Evolutionary conservation across 2,113 vertebrate species (phyloP).

Genomic region (Pseudopipra pipra): DNA sequence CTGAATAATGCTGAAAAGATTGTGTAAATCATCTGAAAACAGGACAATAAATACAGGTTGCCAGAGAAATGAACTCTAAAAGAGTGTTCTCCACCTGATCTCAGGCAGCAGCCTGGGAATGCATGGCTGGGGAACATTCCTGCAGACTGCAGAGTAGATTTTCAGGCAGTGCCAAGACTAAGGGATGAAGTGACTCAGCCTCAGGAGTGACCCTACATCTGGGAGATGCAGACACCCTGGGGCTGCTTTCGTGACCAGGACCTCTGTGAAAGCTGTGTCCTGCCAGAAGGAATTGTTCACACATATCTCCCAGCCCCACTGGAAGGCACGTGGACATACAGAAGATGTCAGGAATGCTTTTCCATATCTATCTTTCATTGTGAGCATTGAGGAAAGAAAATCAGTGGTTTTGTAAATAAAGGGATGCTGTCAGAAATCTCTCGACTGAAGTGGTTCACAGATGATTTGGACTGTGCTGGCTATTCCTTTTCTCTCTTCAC

Average conservation of each 20-base stretch:
- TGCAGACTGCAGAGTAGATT: background rate
- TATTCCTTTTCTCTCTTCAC: background rate
- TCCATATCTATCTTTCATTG: background rate
- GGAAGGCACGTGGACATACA: background rate
- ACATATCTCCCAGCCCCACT: background rate
- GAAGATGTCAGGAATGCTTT: background rate
- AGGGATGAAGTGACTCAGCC: background rate
- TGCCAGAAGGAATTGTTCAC: background rate
- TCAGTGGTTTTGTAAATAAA: background rate
- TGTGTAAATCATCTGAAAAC: background rate
- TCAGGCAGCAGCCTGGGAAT: background rate
- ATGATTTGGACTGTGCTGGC: background rate
- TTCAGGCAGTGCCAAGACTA: background rate
- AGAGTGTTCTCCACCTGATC: background rate
- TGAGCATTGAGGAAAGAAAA: background rate
- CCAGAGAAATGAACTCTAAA: background rate
- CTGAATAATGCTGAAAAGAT: background rate
- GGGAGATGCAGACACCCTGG: accelerated
- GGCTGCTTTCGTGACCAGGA: background rate
- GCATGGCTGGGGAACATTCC: background rate
- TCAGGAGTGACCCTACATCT: background rate
- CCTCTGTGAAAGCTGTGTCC: background rate
- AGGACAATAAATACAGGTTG: background rate
- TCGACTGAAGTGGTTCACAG: background rate
- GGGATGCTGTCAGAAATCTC: background rate